These are phyloP conservation scores for Mesaphorura yosii DNA, from an alignment of 1,140 invertebrate species.

Conservation along the genomic window DNA sequence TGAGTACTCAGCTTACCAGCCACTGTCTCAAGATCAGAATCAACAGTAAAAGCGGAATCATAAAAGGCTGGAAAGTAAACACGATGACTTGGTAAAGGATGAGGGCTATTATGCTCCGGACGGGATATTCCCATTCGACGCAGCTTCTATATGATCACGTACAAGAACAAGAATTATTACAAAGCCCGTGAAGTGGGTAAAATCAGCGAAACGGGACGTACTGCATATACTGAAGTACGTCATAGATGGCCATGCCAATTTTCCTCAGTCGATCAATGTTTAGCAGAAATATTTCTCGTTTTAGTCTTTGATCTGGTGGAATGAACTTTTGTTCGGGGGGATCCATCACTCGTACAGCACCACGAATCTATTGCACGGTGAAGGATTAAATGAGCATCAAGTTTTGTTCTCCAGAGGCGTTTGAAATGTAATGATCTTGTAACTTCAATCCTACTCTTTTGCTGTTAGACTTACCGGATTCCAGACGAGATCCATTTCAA, in stretches of 20 bases:
- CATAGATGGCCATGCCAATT: slow-evolving; percentile 76
- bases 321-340: slow-evolving; percentile 93
- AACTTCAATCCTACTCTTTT: neutral
- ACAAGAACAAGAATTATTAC: neutral
- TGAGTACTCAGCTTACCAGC: slow-evolving; percentile 40
- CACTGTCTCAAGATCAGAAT: slow-evolving; percentile 66
- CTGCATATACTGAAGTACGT: slow-evolving; percentile 83
- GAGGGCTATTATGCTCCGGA: slow-evolving; percentile 77
- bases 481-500: slow-evolving; percentile 87
- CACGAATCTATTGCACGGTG: slow-evolving; percentile 74
- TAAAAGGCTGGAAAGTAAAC: slow-evolving; percentile 78
- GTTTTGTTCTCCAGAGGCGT: too few species aligned
- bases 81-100: slow-evolving; percentile 66
- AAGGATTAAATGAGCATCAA: slow-evolving; percentile 17
- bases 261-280: slow-evolving; percentile 88
- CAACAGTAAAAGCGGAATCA: slow-evolving; percentile 63
- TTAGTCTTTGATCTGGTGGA: slow-evolving; percentile 88
- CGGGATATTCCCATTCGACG: slow-evolving; percentile 90
- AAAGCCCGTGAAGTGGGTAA: neutral
- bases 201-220: slow-evolving; percentile 49
- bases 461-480: slow-evolving; percentile 58
- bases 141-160: slow-evolving; percentile 58
- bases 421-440: neutral
- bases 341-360: slow-evolving; percentile 80
- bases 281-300: slow-evolving; percentile 79